Percentiles rank a stretch among this genome's conserved stretches.
Conservation (phyloP, 2,797 vertebrate species). For the Falco peregrinus region DNA sequence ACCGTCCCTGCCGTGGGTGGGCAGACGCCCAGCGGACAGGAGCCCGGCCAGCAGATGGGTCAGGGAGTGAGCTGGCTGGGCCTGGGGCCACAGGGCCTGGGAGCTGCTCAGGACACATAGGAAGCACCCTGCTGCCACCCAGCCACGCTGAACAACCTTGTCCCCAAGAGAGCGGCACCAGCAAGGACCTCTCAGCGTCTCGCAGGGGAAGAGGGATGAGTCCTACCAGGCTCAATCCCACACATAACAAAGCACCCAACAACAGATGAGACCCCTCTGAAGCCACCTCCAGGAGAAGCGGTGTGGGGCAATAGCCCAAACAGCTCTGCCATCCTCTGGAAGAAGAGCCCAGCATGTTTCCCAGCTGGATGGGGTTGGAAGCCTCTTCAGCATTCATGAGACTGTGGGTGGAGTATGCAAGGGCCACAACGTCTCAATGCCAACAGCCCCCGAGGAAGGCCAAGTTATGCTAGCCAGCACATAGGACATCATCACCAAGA, state of each 20-base stretch:
- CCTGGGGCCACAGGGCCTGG: not conserved
- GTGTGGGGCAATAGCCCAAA: not conserved
- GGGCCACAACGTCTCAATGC: accelerated
- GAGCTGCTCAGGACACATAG: not conserved
- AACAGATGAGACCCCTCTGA: accelerated
- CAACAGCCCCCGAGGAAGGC: not conserved
- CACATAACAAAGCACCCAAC: accelerated
- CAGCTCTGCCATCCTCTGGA: accelerated
- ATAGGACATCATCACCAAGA: accelerated
- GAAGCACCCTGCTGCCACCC: accelerated
- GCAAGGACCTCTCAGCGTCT: not conserved
- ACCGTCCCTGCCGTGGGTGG: accelerated
- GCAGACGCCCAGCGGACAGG: accelerated
- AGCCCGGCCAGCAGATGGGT: not conserved
- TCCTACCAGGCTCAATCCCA: not conserved
- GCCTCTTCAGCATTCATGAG: accelerated
- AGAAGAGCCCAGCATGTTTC: not conserved
- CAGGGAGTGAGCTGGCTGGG: not conserved
- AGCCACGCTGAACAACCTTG: not conserved
- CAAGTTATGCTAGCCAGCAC: not conserved
- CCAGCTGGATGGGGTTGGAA: not conserved
- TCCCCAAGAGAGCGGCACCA: not conserved
- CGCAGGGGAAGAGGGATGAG: not conserved
- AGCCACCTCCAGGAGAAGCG: not conserved
- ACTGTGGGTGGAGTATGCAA: not conserved